Evolutionary conservation across 2,797 vertebrate species (phyloP).

Genomic region (Onychomys leucogaster): DNA sequence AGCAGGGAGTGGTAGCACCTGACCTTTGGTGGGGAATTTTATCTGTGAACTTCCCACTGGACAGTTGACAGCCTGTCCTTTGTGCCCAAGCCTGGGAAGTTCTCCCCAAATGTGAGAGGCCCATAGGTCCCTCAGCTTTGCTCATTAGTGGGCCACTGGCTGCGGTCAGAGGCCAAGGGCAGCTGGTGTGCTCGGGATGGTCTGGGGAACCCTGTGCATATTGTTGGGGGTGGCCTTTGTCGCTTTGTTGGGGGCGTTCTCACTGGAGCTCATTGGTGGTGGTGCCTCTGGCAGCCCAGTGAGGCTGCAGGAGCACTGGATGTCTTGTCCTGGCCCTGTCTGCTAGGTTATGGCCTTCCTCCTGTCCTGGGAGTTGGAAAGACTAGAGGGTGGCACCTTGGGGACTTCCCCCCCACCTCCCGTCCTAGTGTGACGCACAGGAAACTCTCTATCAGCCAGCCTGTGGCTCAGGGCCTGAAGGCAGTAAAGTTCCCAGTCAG

Average conservation of each 20-base stretch:
- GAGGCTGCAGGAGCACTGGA: background rate
- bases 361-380: constrained; percentile 41
- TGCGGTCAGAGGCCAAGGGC: constrained; percentile 4
- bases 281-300: background rate
- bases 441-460: constrained; percentile 84
- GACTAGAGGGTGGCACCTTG: constrained; percentile 66
- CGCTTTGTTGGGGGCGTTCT: background rate
- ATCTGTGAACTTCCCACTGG: constrained; percentile 45
- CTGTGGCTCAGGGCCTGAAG: constrained; percentile 76
- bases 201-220: background rate
- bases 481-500: constrained; percentile 77
- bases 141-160: background rate
- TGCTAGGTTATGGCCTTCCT: background rate
- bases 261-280: background rate
- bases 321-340: background rate
- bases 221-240: background rate
- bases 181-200: background rate
- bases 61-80: background rate
- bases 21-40: constrained; percentile 55
- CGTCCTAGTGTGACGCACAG: constrained; percentile 80
- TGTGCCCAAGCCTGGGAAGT: background rate
- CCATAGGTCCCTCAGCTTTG: background rate
- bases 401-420: constrained; percentile 83
- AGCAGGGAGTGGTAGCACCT: constrained; percentile 45
- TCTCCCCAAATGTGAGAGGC: background rate